These are phyloP conservation scores for Mimumesa dahlbomi DNA, from an alignment of 2,888 invertebrate genomes.

Conservation along the genomic window DNA sequence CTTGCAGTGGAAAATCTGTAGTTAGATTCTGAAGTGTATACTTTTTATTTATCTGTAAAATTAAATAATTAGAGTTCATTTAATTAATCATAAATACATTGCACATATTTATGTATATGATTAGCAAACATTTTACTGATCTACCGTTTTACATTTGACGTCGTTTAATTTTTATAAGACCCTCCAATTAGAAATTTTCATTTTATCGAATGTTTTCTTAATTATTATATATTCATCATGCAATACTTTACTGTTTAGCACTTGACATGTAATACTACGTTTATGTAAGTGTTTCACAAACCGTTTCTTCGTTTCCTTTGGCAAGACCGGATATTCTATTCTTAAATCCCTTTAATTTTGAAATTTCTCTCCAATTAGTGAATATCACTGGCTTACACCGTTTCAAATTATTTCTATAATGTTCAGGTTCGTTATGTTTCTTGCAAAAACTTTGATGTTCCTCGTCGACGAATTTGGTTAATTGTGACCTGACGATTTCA, in stretches of 20 bases:
- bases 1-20: neutral
- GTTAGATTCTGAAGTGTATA: neutral
- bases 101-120: no score
- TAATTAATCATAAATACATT: neutral
- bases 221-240: no score
- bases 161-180: no score
- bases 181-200: no score
- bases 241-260: no score
- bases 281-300: no score
- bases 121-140: no score
- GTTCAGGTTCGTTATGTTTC: neutral
- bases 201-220: no score
- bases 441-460: neutral
- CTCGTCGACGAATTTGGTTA: neutral
- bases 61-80: neutral
- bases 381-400: slow-evolving; percentile 21
- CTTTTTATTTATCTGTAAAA: slow-evolving; percentile 19
- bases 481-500: neutral
- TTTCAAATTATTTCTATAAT: slow-evolving; percentile 6
- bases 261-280: no score
- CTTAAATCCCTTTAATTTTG: slow-evolving; percentile 22
- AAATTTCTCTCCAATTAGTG: slow-evolving; percentile 59
- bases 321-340: slow-evolving; percentile 12
- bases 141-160: no score
- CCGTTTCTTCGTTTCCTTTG: slow-evolving; percentile 13